Conservation (phyloP, 2,797 vertebrate species). For the Mycteria americana region DNA sequence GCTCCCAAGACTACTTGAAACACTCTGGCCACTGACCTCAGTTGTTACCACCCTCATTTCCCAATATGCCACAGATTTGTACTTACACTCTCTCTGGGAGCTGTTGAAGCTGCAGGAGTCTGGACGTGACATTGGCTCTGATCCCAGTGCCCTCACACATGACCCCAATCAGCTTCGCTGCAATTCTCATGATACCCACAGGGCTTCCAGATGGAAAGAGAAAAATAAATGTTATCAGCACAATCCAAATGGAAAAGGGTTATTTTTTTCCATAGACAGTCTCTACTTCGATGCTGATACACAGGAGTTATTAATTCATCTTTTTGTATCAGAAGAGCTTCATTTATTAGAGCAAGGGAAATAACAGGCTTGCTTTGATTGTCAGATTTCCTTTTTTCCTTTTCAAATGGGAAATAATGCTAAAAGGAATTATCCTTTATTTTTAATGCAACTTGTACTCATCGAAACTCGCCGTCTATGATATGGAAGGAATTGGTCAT, state of each 20-base stretch:
- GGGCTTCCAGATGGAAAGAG: conserved; percentile 59
- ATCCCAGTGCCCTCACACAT: conserved; percentile 68
- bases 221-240: conserved; percentile 51
- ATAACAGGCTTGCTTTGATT: not conserved
- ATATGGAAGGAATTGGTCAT: not conserved
- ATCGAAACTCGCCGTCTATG: not conserved
- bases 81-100: conserved; percentile 66
- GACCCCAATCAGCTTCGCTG: conserved; percentile 69
- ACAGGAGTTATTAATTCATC: conserved; percentile 5
- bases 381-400: not conserved
- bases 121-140: conserved; percentile 70
- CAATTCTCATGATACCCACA: conserved; percentile 68
- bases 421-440: not conserved
- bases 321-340: not conserved
- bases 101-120: conserved; percentile 38
- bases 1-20: conserved; percentile 52
- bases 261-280: not conserved
- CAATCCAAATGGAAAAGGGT: conserved; percentile 14
- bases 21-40: conserved; percentile 52
- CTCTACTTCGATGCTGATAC: not conserved
- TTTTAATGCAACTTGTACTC: not conserved
- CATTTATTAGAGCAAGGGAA: not conserved
- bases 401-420: not conserved
- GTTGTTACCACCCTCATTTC: conserved; percentile 46
- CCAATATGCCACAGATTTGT: conserved; percentile 60